Base-by-base conservation (phyloP, 2,797 vertebrate species). In the Discoglossus pictus region DNA sequence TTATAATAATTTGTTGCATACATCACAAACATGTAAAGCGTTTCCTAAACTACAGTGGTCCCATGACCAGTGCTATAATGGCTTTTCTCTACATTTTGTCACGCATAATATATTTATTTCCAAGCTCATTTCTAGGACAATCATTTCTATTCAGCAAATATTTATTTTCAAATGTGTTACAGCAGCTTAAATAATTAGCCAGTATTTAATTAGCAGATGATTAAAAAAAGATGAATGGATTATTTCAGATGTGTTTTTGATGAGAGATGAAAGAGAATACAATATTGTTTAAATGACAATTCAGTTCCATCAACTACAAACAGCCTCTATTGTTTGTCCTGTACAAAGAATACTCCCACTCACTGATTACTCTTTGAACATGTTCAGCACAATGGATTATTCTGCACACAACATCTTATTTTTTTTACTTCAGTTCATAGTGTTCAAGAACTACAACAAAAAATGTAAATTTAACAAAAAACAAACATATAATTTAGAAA, bases 181-280 rank as follows among this genome's bases (percentile, higher is more conserved):
- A 27, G 10, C 9, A 4, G 24, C 12, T 31, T 34, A 47, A 16
- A 47, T 47, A 47, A 36, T 55, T 38, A 25, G 20, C 10, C 46
- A 36, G 7, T 11, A 13, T 31, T 31, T 44, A 56, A 25, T 34
- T 27, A 47, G 15, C 9, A 21, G 44, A 16, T 38, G 52, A 34
- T 55, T 18, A 7, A 34, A 6, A 47, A 24, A 55, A 55, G n/a
- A 47, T 47, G 3, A 25, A 25, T 50, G 24, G 21, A 25, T 23
- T 25, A 27, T 27, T 50, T 50, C 46, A 27, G 12, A 9, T n/a
- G n/a, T n/a, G n/a, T 25, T 50, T 25, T 6, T 27, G 20, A 21
- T 31, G n/a, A 27, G 27, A 31, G 27, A 50, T 21, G 12, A 56
- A 48, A 56, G 56, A 11, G 55, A 46, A 52, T 52, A 6, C 10